Conservation (phyloP, 2,113 vertebrate species). For the Sapayoa aenigma region DNA sequence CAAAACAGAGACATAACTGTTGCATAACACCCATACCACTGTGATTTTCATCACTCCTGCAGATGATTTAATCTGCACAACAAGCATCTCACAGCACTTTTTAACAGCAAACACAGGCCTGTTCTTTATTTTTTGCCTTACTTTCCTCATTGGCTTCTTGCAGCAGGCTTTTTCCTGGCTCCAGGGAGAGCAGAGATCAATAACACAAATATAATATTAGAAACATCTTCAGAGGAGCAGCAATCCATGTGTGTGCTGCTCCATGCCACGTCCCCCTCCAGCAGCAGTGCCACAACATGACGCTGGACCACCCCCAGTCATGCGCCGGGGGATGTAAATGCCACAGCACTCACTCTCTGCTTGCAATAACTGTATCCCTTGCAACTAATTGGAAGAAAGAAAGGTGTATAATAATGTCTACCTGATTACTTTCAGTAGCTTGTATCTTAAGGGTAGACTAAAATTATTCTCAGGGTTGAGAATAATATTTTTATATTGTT, state of each 20-base stretch:
- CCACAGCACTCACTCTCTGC: neutral
- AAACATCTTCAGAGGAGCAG: slow-evolving; percentile 10
- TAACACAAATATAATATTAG: slow-evolving; percentile 67
- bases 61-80: neutral
- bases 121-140: slow-evolving; percentile 41
- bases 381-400: neutral
- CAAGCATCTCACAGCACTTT: neutral
- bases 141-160: slow-evolving; percentile 36
- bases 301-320: neutral
- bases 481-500: neutral
- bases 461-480: neutral
- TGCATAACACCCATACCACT: neutral
- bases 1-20: neutral
- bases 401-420: neutral
- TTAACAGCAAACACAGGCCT: slow-evolving; percentile 9
- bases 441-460: slow-evolving; percentile 10
- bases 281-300: neutral
- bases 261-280: neutral
- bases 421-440: neutral
- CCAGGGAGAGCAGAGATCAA: slow-evolving; percentile 44
- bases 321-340: neutral
- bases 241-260: neutral
- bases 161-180: slow-evolving; percentile 9
- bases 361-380: neutral
- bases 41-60: neutral